A percentile compares a stretch with the other conserved stretches of the same genome.
Conservation (phyloP, 23 tunicate genomes). For the Diplosoma virens region DNA sequence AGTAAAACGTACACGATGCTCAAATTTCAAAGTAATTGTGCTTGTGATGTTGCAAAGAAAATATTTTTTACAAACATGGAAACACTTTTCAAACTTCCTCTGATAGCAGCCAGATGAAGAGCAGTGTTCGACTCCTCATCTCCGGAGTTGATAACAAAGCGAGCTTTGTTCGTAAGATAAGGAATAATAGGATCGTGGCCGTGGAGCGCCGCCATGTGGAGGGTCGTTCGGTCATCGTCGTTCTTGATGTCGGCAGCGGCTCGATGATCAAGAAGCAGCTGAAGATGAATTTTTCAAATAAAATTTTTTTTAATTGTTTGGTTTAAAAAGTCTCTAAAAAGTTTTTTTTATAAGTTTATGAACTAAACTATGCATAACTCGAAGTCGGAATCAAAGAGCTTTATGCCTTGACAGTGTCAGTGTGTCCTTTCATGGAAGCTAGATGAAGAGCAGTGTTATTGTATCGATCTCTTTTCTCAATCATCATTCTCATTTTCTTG, state of each 20-base stretch:
- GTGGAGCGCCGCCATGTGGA: slow-evolving; percentile 94
- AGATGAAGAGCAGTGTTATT: slow-evolving; percentile 97
- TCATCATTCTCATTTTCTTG: slow-evolving; percentile 54
- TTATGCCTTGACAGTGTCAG: slow-evolving; percentile 68
- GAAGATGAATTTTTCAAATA: no score
- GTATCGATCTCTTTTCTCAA: slow-evolving; percentile 84
- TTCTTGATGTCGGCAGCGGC: slow-evolving; percentile 91
- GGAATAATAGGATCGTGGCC: slow-evolving; percentile 84
- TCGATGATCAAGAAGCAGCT: slow-evolving; percentile 74
- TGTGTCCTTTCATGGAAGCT: slow-evolving; percentile 90
- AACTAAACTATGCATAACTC: no score
- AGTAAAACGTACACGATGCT: no score
- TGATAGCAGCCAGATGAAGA: slow-evolving; percentile 88
- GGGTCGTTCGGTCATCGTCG: slow-evolving; percentile 95
- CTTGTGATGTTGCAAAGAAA: no score
- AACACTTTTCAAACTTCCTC: slow-evolving; percentile 78
- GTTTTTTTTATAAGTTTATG: no score
- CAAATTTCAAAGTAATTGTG: no score
- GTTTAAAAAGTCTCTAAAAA: no score
- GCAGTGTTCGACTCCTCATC: slow-evolving; percentile 95
- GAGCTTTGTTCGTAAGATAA: slow-evolving; percentile 58
- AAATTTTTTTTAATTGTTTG: no score
- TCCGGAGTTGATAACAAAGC: slow-evolving; percentile 71
- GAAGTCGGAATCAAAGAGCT: no score
- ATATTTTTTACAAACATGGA: slow-evolving; percentile 56